A percentile compares a stretch with the other conserved stretches of the same genome.
Conservation (phyloP, 2,113 vertebrate genomes). For the Scopus umbretta region DNA sequence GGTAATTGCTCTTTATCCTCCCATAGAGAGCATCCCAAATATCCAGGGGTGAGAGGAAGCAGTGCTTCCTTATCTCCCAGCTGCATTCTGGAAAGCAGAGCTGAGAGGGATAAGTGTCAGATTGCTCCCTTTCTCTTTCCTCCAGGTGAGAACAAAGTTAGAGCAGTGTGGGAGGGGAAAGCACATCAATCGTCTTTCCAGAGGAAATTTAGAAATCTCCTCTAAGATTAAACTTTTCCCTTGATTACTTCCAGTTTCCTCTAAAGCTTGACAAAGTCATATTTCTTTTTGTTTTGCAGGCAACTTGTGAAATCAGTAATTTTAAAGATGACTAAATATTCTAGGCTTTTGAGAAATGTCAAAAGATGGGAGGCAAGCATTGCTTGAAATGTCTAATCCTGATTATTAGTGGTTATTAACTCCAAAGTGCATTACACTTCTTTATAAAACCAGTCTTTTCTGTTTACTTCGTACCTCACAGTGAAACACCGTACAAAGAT, state of each 20-base stretch:
- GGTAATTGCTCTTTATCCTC: neutral
- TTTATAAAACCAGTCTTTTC: neutral
- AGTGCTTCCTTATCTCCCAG: neutral
- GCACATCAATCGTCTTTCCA: neutral
- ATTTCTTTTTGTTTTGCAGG: neutral
- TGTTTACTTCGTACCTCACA: neutral
- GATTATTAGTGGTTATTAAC: neutral
- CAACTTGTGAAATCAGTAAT: neutral
- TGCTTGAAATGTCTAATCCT: neutral
- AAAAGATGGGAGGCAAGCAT: neutral
- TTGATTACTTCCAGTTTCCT: neutral
- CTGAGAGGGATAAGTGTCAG: neutral
- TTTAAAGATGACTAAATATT: neutral
- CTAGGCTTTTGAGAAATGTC: neutral
- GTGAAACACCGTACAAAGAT: neutral
- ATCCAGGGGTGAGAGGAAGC: neutral
- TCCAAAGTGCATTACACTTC: neutral
- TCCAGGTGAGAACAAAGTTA: conserved; percentile 28
- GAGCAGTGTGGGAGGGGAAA: conserved; percentile 2
- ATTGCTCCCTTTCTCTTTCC: conserved; percentile 1
- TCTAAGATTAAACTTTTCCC: neutral
- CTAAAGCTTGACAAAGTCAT: neutral
- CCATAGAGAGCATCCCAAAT: neutral
- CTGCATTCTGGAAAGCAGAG: conserved; percentile 14
- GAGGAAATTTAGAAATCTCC: conserved; percentile 10